A percentile compares a stretch with the other conserved stretches of the same genome.
phyloP scores from a whole-genome alignment of 1,140 invertebrate genomes.

The Nomia melanderi region DNA sequence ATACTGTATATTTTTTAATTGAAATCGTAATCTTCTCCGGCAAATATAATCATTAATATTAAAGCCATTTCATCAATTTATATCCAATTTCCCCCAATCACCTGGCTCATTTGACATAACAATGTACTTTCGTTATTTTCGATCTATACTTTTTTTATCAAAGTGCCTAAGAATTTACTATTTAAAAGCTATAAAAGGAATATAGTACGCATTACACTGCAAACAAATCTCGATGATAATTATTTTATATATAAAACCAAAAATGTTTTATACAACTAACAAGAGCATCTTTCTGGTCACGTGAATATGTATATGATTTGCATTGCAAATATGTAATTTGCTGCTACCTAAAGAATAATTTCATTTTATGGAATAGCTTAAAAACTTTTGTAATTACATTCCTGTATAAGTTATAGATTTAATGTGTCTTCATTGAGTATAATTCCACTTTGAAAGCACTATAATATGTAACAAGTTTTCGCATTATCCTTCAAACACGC shows the following conservation, averaged over 20 bases:
- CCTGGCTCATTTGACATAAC: background rate
- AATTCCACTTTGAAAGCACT: constrained; percentile 14
- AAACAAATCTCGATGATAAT: background rate
- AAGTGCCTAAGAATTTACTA: background rate
- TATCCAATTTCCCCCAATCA: background rate
- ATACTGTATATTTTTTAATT: background rate
- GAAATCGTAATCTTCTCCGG: background rate
- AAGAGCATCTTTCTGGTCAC: background rate
- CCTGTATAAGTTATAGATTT: background rate
- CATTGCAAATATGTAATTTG: background rate
- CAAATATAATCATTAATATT: background rate
- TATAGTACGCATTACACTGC: background rate
- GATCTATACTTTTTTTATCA: background rate
- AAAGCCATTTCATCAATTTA: background rate
- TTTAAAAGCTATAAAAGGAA: background rate
- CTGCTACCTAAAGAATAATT: background rate
- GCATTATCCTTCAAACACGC: constrained; percentile 3
- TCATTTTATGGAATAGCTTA: background rate
- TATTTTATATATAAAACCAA: background rate
- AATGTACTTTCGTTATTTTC: background rate
- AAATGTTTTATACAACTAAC: background rate
- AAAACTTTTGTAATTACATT: background rate
- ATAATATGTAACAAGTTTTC: constrained; percentile 3
- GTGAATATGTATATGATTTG: background rate
- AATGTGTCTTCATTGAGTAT: background rate